Evolutionary conservation across 2,888 invertebrate species (phyloP), one percentile per base, ranked within the genome.

Genomic region (Mylabris sibirica): DNA sequence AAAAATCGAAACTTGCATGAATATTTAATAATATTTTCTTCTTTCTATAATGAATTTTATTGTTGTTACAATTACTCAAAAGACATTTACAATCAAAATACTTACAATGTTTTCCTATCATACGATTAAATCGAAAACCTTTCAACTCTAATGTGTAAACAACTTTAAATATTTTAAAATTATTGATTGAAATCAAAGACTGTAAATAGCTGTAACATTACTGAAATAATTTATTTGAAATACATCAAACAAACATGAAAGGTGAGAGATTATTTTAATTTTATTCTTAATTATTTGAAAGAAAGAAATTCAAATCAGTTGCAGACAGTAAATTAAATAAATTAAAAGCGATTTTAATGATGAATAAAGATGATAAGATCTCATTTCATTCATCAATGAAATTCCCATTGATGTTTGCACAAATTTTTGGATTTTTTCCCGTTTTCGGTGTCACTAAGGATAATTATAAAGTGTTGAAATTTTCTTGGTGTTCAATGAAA

Each of bases 391-490:
- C 59, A 22, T 38, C 65, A 0, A 62, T 68, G 59, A 57, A 49
- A 59, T 57, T 60, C 41, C 41, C 68, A 5, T 24, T 68, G 12
- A 1, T 30, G 17, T 11, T 68, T 8, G 30, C 60, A 11, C 65
- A 68, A 64, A 34, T 61, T 59, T 63, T 62, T 20, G 68, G 68
- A 2, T 68, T n/a, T 65, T 68, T 68, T 35, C 65, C 68, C 0
- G 14, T 68, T 2, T 20, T 53, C 22, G 63, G 68, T 11, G 44
- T 65, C 4, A 62, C 9, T 2, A 35, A 22, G 0, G 14, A 59
- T n/a, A 17, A 59, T 59, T 30, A 26, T 44, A 53, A 11, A 17
- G 14, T 2, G 11, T 34, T 68, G 35, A 59, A 49, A 49, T 68
- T 68, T 22, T 59, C 65, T 4, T 65, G 63, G 65, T 30, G 34